Base-by-base conservation (phyloP, 2,113 vertebrate genomes). In the Chiloscyllium plagiosum region DNA sequence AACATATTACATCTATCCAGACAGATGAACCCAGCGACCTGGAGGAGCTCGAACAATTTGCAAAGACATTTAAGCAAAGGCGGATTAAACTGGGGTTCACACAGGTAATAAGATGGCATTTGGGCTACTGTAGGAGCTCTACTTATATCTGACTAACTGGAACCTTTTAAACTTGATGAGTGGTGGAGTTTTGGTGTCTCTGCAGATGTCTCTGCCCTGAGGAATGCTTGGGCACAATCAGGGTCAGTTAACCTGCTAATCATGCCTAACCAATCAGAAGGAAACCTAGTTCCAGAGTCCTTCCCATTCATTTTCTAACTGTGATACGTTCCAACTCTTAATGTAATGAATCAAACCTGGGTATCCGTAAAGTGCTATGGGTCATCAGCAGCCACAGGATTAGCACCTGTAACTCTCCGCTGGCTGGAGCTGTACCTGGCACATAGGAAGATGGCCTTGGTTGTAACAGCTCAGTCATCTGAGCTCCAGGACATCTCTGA, bases 31-130 rank as follows among this genome's bases (percentile, higher is more conserved):
- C 99, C 96, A 99, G 98, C 6, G 99, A 99, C 96, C 97, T 99
- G 96, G 99, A 99, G 96, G 99, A 99, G 96, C 97, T 99, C 96
- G 99, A 99, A 72, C 99, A 98, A 97, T 99, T 99, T 96, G 99
- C 99, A 17, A 99, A 99, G 97, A 99, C 99, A 13, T 99, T 99
- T 97, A 99, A 99, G 96, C 99, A 99, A 92, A 98, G 99, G 96
- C 98, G 99, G 96, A 99, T 99, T 97, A 99, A 99, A 96, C 97
- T 99, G 96, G 99, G 99, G 8, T 99, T 99, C 97, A 99, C 99
- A 0, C 99, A 99, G 98, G 99, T 99, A 70, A 65, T 7, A 61
- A 1, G n/a, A 66, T 24, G 5, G n/a, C 7, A 2, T 19, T 47
- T 26, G 3, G 29, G 17, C 33, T 1, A 20, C 22, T 33, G 42